phyloP scores from a whole-genome alignment of 1,140 invertebrate genomes.

The Drosophila tristis region DNA sequence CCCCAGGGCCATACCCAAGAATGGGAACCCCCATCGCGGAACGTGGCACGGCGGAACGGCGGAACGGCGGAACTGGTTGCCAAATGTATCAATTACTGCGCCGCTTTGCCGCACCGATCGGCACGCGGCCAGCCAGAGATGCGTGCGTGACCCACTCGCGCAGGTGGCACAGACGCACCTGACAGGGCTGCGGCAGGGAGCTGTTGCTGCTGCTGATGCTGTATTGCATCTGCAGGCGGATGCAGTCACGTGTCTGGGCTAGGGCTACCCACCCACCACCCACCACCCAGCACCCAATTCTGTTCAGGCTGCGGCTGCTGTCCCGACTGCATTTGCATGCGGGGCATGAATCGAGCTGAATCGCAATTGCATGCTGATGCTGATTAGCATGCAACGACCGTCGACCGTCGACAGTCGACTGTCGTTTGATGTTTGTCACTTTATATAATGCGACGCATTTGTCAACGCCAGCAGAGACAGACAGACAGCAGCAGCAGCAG shows the following conservation, averaged over 20 bases:
- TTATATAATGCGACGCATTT: conserved; percentile 58
- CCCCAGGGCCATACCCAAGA: too few relatives aligned
- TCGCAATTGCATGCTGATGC: conserved; percentile 70
- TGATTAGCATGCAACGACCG: conserved; percentile 53
- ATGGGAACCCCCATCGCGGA: not conserved
- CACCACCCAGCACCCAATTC: too few relatives aligned
- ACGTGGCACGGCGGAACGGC: too few relatives aligned
- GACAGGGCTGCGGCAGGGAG: too few relatives aligned
- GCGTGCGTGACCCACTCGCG: too few relatives aligned
- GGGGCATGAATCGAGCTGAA: conserved; percentile 45
- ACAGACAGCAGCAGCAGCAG: not conserved
- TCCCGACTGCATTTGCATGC: conserved; percentile 54
- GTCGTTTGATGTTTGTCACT: conserved; percentile 45
- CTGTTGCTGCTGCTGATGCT: too few relatives aligned
- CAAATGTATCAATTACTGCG: conserved; percentile 10
- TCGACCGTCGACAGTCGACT: conserved; percentile 6
- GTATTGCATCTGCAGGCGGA: too few relatives aligned
- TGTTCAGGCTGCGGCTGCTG: not conserved
- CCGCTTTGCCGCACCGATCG: not conserved
- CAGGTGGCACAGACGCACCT: not conserved
- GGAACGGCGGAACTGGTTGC: not conserved
- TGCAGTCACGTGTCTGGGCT: too few relatives aligned
- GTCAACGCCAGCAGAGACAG: conserved; percentile 6
- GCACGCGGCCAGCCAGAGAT: too few relatives aligned
- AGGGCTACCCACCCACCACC: too few relatives aligned